A percentile compares a stretch with the other conserved stretches of the same genome.
Conservation (phyloP, 2,113 vertebrate genomes). For the Cheirogaleus medius region DNA sequence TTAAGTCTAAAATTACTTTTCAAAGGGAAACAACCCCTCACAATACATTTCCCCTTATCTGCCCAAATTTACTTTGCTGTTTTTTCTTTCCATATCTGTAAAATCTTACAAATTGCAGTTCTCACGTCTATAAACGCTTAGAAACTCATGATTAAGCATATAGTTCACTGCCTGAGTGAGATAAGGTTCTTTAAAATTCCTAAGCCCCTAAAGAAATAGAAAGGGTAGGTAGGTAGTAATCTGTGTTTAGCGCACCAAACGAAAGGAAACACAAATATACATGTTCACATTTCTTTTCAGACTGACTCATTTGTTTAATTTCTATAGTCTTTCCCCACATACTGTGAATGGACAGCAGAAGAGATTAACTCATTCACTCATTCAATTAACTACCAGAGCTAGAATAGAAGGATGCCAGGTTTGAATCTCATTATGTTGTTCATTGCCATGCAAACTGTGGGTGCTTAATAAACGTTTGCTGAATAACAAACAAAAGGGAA, state of each 20-base stretch:
- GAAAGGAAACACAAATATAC: slow-evolving; percentile 24
- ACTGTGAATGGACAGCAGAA: slow-evolving; percentile 68
- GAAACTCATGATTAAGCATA: slow-evolving; percentile 48
- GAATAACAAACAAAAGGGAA: slow-evolving; percentile 48
- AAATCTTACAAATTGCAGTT: slow-evolving; percentile 51
- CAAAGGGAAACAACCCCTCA: not conserved
- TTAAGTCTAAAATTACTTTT: slow-evolving; percentile 51
- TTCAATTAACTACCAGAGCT: slow-evolving; percentile 79
- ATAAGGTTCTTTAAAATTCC: slow-evolving; percentile 55
- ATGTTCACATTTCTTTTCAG: slow-evolving; percentile 33
- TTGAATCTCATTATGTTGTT: slow-evolving; percentile 23
- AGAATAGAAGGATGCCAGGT: slow-evolving; percentile 58
- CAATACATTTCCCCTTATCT: not conserved
- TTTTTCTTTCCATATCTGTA: slow-evolving; percentile 12
- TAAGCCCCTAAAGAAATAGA: slow-evolving; percentile 7
- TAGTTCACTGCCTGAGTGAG: slow-evolving; percentile 24
- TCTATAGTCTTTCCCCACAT: slow-evolving; percentile 70
- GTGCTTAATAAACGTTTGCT: slow-evolving; percentile 46
- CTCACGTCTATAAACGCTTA: slow-evolving; percentile 32
- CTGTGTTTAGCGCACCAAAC: not conserved
- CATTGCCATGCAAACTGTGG: slow-evolving; percentile 17
- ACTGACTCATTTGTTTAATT: slow-evolving; percentile 69
- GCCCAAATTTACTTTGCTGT: not conserved
- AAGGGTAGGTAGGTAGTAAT: slow-evolving; percentile 14
- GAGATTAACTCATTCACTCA: slow-evolving; percentile 52